Conservation (phyloP, 2,888 invertebrate species). For the Drosophila testacea region DNA sequence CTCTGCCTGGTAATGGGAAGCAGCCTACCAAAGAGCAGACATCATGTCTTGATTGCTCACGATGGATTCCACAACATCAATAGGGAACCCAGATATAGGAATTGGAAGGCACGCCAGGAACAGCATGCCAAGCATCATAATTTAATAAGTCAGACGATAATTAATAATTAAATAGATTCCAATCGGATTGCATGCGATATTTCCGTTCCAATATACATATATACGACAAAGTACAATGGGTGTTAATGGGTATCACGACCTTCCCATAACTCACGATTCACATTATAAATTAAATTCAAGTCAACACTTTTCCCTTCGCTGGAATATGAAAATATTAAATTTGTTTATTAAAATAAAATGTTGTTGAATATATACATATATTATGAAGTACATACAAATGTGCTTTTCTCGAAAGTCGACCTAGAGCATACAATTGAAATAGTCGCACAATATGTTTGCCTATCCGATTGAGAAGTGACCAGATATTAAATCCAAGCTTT, state of each 20-base stretch:
- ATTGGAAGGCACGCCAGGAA: constrained; percentile 14
- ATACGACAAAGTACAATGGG: constrained; percentile 1
- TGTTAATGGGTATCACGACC: constrained; percentile 11
- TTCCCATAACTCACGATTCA: constrained; percentile 1
- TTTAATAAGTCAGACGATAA: constrained; percentile 6
- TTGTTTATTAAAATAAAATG: neutral
- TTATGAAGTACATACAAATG: neutral
- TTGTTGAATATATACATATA: neutral
- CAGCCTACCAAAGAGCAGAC: neutral
- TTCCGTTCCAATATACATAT: constrained; percentile 6
- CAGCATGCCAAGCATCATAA: constrained; percentile 3
- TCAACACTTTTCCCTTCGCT: constrained; percentile 4
- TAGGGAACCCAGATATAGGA: constrained; percentile 25
- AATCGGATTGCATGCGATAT: constrained; percentile 13
- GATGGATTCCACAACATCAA: constrained; percentile 48
- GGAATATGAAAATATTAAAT: neutral
- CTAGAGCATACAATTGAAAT: neutral
- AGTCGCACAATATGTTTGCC: neutral
- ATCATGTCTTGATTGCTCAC: constrained; percentile 31
- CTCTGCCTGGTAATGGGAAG: neutral
- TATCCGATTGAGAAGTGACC: neutral
- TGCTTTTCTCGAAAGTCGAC: neutral
- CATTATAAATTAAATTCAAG: neutral
- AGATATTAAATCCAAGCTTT: neutral
- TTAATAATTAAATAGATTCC: constrained; percentile 14